These are phyloP conservation scores for Callospermophilus lateralis DNA, from an alignment of 2,113 vertebrate species.

Conservation along the genomic window DNA sequence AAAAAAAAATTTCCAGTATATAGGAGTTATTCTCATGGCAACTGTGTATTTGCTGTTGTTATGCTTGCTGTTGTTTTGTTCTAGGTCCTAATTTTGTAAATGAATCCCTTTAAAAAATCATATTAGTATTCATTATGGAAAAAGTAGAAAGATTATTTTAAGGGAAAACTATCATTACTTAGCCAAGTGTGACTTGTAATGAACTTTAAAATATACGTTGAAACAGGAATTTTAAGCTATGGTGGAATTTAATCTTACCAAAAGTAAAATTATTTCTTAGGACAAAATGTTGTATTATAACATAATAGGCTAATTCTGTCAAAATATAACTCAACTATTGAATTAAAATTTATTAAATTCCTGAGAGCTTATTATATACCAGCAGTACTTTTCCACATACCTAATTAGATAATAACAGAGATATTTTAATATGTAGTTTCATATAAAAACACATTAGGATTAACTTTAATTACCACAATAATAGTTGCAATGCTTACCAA, in stretches of 20 bases:
- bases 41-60: not conserved
- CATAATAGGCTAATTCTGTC: not conserved
- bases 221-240: not conserved
- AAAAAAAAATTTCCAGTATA: not conserved
- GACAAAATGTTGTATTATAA: not conserved
- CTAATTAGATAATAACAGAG: not conserved
- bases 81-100: not conserved
- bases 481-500: not conserved
- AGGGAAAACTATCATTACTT: not conserved
- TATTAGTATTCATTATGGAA: not conserved
- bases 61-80: not conserved
- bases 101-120: not conserved
- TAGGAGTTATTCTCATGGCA: not conserved
- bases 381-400: not conserved
- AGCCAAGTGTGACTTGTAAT: not conserved
- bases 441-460: not conserved
- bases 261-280: constrained; percentile 4
- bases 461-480: not conserved
- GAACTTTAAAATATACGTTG: not conserved
- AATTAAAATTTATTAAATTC: constrained; percentile 45
- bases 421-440: not conserved
- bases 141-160: not conserved
- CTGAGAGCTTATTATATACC: not conserved
- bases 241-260: not conserved
- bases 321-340: constrained; percentile 24